Conservation (phyloP, 2,888 invertebrate genomes). For the Cheilosia grossa region DNA sequence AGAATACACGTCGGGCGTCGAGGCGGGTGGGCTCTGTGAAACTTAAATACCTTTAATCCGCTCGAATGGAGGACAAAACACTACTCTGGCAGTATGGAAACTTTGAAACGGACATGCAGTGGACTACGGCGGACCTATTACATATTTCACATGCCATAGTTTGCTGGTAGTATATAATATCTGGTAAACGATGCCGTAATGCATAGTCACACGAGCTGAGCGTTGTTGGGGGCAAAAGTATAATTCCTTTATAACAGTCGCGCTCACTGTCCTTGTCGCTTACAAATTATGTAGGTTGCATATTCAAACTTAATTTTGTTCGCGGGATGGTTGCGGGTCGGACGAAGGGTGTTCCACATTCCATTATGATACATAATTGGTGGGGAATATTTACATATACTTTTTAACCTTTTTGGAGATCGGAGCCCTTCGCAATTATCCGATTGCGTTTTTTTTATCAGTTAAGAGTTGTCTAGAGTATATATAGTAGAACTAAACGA, state of each 20-base stretch:
- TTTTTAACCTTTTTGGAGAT: no score
- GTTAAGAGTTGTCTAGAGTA: no score
- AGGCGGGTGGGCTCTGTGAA: conserved; percentile 20
- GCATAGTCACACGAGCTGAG: conserved; percentile 43
- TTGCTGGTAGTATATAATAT: conserved; percentile 27
- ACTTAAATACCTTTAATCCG: conserved; percentile 64
- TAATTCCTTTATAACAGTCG: conserved; percentile 30
- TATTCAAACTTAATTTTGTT: conserved; percentile 1
- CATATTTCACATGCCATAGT: conserved; percentile 21
- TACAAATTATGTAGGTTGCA: background rate
- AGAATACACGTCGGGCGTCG: conserved; percentile 17
- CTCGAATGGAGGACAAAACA: conserved; percentile 29
- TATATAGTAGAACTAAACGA: no score
- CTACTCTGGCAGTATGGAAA: conserved; percentile 5
- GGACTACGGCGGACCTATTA: background rate
- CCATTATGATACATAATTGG: no score
- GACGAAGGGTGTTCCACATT: no score
- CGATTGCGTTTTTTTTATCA: no score
- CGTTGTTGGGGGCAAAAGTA: background rate
- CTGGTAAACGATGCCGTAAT: conserved; percentile 36
- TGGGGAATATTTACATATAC: no score
- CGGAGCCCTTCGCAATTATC: no score
- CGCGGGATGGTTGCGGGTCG: background rate
- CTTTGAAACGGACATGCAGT: conserved; percentile 52
- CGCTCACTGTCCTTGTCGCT: background rate